phyloP scores from a whole-genome alignment of 2,888 invertebrate genomes.

The Elmis aenea region DNA sequence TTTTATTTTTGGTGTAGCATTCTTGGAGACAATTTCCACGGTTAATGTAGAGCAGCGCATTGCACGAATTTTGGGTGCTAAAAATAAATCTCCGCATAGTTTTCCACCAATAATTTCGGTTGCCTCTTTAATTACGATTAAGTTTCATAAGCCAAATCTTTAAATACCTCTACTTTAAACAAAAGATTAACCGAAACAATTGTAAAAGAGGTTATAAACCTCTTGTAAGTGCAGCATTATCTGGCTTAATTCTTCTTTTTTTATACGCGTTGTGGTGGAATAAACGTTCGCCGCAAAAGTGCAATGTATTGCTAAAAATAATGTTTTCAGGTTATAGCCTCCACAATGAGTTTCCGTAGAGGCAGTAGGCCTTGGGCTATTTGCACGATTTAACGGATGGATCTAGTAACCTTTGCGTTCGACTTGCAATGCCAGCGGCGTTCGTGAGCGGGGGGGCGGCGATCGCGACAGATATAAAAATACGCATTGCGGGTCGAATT shows the following conservation, averaged over 20 bases:
- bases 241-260: too few species aligned
- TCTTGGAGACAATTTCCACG: constrained; percentile 23
- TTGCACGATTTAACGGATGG: constrained; percentile 22
- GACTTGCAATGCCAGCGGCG: constrained; percentile 20
- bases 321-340: constrained; percentile 14
- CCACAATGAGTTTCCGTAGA: constrained; percentile 17
- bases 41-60: constrained; percentile 23
- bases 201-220: too few species aligned
- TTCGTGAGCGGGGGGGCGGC: constrained; percentile 9
- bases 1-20: constrained; percentile 29
- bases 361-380: constrained; percentile 24
- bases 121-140: too few species aligned
- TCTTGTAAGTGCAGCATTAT: too few species aligned
- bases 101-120: constrained; percentile 17
- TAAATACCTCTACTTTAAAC: too few species aligned
- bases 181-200: too few species aligned
- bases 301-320: constrained; percentile 24
- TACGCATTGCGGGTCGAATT: neutral
- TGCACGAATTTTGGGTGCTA: constrained; percentile 21
- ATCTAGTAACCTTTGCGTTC: constrained; percentile 23
- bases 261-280: too few species aligned
- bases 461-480: neutral
- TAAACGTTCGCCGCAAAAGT: constrained; percentile 14
- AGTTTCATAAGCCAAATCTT: too few species aligned
- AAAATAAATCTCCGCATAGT: constrained; percentile 14